These are phyloP conservation scores for Diadema setosum DNA, from an alignment of 35 echinoderm and acorn worm genomes.

Conservation along the genomic window DNA sequence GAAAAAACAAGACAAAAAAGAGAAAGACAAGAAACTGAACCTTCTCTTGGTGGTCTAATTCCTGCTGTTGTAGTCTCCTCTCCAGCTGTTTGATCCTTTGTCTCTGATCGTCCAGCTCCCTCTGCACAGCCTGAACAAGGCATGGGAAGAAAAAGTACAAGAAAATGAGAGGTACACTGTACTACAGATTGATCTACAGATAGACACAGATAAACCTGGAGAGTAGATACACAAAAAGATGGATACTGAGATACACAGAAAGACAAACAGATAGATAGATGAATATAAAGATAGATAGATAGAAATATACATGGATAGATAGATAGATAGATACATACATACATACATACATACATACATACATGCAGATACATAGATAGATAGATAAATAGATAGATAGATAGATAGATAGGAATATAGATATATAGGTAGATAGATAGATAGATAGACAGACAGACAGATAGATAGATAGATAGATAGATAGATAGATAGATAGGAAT, in stretches of 20 bases:
- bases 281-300: neutral
- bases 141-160: neutral
- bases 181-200: neutral
- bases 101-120: slow-evolving; percentile 38
- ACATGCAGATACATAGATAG: neutral
- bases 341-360: neutral
- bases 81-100: slow-evolving; percentile 59
- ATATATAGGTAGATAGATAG: neutral
- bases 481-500: too few species aligned
- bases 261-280: neutral
- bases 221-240: neutral
- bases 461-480: too few species aligned
- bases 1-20: neutral
- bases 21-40: neutral
- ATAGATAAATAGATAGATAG: neutral
- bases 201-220: too few species aligned
- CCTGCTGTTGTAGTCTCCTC: slow-evolving; percentile 52
- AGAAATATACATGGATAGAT: neutral
- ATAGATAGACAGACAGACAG: too few species aligned
- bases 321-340: too few species aligned
- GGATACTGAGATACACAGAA: too few species aligned
- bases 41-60: slow-evolving; percentile 67
- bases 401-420: neutral
- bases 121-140: slow-evolving; percentile 44
- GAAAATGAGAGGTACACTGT: neutral